These are phyloP conservation scores for Etia nguti DNA, from an alignment of 2,113 vertebrate genomes.

Conservation along the genomic window DNA sequence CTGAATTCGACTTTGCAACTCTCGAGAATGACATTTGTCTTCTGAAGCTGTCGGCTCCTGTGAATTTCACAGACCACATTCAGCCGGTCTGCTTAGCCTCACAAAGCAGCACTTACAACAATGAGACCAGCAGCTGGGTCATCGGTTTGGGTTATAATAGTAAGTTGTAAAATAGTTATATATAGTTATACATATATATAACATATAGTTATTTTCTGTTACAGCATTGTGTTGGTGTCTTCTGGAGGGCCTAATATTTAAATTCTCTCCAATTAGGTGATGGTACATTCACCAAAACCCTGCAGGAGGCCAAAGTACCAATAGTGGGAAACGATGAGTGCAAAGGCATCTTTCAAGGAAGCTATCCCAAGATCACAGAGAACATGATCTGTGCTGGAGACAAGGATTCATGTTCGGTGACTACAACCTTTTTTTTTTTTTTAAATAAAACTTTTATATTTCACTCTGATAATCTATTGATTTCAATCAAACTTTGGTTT, in stretches of 20 bases:
- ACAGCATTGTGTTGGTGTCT: neutral
- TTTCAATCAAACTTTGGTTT: neutral
- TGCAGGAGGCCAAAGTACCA: conserved; percentile 25
- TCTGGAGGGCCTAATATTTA: neutral
- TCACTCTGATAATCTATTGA: neutral
- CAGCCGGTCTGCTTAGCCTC: conserved; percentile 73
- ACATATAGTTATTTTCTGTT: neutral
- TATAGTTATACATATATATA: too few relatives aligned
- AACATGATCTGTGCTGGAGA: conserved; percentile 76
- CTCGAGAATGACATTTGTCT: conserved; percentile 73
- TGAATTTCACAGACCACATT: conserved; percentile 14
- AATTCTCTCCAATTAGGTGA: neutral
- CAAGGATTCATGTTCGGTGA: conserved; percentile 62
- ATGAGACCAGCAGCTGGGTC: conserved; percentile 15
- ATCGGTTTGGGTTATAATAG: conserved; percentile 13
- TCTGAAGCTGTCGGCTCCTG: conserved; percentile 38
- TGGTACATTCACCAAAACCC: rapidly evolving
- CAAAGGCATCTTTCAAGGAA: neutral
- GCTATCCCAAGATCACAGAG: conserved; percentile 26
- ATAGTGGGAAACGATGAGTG: conserved; percentile 50
- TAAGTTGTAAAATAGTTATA: neutral
- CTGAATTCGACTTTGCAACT: conserved; percentile 1
- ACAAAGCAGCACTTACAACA: conserved; percentile 3
- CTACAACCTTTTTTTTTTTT: neutral
- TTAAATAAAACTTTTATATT: neutral